These are phyloP conservation scores for Spinus olivaceus DNA, from an alignment of 2,797 vertebrate species.

Conservation along the genomic window DNA sequence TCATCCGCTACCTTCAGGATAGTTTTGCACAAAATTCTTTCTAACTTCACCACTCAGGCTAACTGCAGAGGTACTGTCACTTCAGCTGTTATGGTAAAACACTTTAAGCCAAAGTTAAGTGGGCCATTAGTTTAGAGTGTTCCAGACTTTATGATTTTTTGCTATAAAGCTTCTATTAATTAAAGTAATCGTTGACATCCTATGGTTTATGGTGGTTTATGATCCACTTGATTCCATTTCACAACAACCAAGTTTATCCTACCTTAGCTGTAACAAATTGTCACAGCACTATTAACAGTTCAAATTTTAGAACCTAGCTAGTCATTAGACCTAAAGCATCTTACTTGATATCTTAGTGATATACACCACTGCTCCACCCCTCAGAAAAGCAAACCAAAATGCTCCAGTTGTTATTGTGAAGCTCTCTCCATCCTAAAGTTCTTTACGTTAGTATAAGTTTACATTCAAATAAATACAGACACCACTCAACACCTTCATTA, in stretches of 20 bases:
- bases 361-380: rapidly evolving
- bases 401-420: not conserved
- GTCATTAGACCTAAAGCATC: not conserved
- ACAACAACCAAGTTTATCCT: not conserved
- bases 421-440: not conserved
- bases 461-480: not conserved
- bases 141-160: not conserved
- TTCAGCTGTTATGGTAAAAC: not conserved
- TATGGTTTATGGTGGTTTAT: not conserved
- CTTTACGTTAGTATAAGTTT: not conserved
- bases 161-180: not conserved
- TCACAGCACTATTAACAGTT: not conserved
- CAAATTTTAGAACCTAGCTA: not conserved
- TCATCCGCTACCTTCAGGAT: not conserved
- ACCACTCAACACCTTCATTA: rapidly evolving
- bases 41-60: not conserved
- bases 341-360: not conserved
- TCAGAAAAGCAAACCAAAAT: not conserved
- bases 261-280: not conserved
- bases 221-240: not conserved
- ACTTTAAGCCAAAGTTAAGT: not conserved
- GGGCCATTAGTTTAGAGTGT: not conserved
- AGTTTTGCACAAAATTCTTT: not conserved
- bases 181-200: not conserved
- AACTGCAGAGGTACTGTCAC: not conserved